Evolutionary conservation across 2,113 vertebrate genomes (phyloP), one percentile per base, ranked within the genome.

Genomic region (Calidris pugnax): DNA sequence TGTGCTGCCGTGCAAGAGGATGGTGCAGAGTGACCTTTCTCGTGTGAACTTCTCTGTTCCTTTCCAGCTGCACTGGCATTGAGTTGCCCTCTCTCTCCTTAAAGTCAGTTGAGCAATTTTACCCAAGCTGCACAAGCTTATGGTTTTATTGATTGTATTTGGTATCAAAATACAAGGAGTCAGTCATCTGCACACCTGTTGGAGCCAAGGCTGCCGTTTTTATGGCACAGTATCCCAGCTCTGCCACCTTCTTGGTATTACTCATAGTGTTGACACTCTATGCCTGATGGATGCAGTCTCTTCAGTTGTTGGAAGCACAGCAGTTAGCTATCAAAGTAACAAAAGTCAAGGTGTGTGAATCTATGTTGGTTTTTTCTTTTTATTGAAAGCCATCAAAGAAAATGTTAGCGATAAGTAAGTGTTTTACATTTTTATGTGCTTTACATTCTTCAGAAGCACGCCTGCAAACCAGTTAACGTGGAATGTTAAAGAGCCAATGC

Each of bases 21-120:
- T 45, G 50, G 41, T 64, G 75, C 55, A 60, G 68, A 56, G 35
- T 50, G 62, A 7, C 21, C 28, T 63, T 84, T 67, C 63, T 41
- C 0, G 0, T 30, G 27, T 26, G 23, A 67, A 43, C 0, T 2
- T 30, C 22, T 62, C 57, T 75, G 12, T 47, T 57, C 15, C 59
- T 77, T 63, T 32, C 56, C 39, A 32, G 26, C 22, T 3, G 1
- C 6, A 5, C 2, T 74, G 33, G 35, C 21, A 23, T 4, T 11
- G 33, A 28, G 33, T 56, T 39, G 10, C 12, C 15, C 4, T 64
- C 11, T 68, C 43, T 55, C 22, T 56, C 55, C 35, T 41, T 62
- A 33, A 51, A 84, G 12, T 7, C 6, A 2, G 2, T 28, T n/a
- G 33, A 82, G 56, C 62, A 89, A 3, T 56, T 47, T 14, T 75